phyloP scores from a whole-genome alignment of 2,113 vertebrate genomes.

The Oceanites oceanicus region DNA sequence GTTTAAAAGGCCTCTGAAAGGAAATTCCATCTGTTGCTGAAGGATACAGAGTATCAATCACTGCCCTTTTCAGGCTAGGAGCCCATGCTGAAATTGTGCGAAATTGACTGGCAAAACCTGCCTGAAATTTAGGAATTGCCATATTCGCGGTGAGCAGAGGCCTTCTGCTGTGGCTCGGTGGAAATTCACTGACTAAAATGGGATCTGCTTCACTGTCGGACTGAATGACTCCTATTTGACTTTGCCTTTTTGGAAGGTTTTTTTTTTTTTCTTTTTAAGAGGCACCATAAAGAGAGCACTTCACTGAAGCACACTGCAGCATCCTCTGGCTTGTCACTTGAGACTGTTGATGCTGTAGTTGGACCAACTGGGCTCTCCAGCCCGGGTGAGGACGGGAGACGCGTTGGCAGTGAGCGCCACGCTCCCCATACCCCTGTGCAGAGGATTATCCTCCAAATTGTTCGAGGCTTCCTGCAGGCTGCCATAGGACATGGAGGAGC shows the following conservation, averaged over 20 bases:
- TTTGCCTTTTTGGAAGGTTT: slow-evolving; percentile 13
- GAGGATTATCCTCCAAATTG: neutral
- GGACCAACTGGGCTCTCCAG: neutral
- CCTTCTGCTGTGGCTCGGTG: neutral
- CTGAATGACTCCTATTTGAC: slow-evolving; percentile 28
- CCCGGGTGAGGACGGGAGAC: fast-evolving
- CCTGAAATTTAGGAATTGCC: neutral
- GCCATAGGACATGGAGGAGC: neutral
- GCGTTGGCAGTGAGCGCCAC: fast-evolving
- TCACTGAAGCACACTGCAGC: slow-evolving; percentile 35
- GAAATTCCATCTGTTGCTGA: neutral
- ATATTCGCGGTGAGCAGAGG: neutral
- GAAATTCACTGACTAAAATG: slow-evolving; percentile 48
- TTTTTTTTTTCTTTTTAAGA: neutral
- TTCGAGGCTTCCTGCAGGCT: neutral
- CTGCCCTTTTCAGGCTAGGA: neutral
- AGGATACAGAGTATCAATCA: neutral
- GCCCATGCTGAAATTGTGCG: neutral
- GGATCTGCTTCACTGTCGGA: neutral
- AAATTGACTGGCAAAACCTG: neutral
- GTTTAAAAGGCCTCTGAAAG: neutral
- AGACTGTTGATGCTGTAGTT: neutral
- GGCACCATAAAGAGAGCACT: slow-evolving; percentile 25
- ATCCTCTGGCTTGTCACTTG: neutral
- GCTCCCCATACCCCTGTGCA: neutral